Percentiles rank a stretch among this genome's conserved stretches.
phyloP scores from a whole-genome alignment of 2,888 invertebrate species.

The Rhagium mordax region DNA sequence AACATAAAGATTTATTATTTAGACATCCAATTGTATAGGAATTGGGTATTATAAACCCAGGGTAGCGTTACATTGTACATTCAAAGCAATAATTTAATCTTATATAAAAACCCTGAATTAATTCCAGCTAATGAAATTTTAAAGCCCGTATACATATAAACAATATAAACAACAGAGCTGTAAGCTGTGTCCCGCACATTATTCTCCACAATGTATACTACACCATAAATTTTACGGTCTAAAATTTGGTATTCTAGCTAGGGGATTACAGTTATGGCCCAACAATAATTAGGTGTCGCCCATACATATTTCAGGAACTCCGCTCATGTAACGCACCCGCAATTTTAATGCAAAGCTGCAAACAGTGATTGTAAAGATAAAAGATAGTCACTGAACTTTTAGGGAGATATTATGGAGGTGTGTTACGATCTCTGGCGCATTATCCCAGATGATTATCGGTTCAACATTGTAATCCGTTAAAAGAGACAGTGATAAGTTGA shows the following conservation, averaged over 20 bases:
- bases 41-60: not conserved
- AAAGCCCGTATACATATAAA: constrained; percentile 23
- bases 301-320: constrained; percentile 60
- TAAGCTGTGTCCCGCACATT: constrained; percentile 31
- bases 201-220: constrained; percentile 35
- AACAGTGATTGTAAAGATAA: constrained; percentile 40
- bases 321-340: constrained; percentile 50
- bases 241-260: constrained; percentile 59
- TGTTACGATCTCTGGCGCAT: constrained; percentile 12
- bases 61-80: not conserved
- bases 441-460: constrained; percentile 16
- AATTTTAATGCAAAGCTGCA: constrained; percentile 38
- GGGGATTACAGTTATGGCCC: constrained; percentile 61
- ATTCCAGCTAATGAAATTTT: constrained; percentile 31
- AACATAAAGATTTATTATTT: not conserved
- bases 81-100: constrained; percentile 5
- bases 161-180: constrained; percentile 24
- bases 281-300: constrained; percentile 62
- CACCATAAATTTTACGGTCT: constrained; percentile 50
- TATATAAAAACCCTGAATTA: constrained; percentile 25
- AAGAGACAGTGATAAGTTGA: not conserved
- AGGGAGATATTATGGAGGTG: constrained; percentile 13
- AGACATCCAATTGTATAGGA: not conserved
- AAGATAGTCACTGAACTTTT: constrained; percentile 35
- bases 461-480: not conserved